phyloP scores from a whole-genome alignment of 2,888 invertebrate species.

The Fabriciana adippe region DNA sequence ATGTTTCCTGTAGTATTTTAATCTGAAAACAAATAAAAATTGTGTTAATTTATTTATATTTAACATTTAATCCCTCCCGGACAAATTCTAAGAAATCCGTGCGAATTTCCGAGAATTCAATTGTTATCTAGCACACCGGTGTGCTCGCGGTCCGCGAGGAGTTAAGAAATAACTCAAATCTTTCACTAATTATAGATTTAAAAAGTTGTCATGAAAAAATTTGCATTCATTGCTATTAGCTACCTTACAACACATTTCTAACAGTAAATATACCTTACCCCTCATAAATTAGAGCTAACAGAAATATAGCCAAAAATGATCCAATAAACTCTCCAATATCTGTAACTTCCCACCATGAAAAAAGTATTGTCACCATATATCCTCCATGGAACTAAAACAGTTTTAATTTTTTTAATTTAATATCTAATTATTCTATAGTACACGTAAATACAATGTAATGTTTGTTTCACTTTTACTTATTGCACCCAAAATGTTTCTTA shows the following conservation, averaged over 20 bases:
- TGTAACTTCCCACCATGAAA: constrained; percentile 90
- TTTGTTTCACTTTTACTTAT: no score
- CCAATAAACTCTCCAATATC: constrained; percentile 90
- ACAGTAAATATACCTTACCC: constrained; percentile 82
- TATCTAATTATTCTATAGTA: not conserved
- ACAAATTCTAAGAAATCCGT: no score
- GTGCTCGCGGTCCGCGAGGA: no score
- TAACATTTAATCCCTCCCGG: no score
- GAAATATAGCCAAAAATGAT: constrained; percentile 95
- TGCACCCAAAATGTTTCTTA: no score
- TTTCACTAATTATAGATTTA: not conserved
- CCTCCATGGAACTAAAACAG: constrained; percentile 91
- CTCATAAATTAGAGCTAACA: constrained; percentile 96
- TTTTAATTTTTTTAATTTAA: constrained; percentile 40
- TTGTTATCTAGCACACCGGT: no score
- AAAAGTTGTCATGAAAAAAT: no score
- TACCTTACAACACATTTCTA: not conserved
- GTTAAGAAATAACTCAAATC: not conserved
- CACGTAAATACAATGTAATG: no score
- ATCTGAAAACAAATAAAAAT: constrained; percentile 59
- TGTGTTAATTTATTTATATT: not conserved
- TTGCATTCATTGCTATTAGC: no score
- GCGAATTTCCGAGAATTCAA: no score
- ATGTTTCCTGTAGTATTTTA: constrained; percentile 87
- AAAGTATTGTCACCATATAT: constrained; percentile 88